These are phyloP conservation scores for Latrodectus elegans DNA, from an alignment of 2,888 invertebrate species.

Conservation along the genomic window DNA sequence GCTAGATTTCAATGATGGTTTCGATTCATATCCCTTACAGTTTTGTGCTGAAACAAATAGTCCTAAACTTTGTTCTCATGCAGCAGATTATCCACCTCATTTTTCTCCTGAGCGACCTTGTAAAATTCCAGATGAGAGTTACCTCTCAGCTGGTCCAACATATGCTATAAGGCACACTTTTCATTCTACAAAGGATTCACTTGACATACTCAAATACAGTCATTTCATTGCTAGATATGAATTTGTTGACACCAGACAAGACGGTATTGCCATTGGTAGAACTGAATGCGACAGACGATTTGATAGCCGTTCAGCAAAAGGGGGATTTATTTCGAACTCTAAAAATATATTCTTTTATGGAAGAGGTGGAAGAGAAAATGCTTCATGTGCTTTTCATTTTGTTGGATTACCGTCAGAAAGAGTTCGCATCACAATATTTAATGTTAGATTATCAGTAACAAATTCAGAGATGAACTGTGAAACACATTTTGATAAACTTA, in stretches of 20 bases:
- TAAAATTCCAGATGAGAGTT: slow-evolving; percentile 80
- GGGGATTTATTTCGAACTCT: slow-evolving; percentile 84
- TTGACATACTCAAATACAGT: slow-evolving; percentile 81
- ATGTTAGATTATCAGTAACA: slow-evolving; percentile 84
- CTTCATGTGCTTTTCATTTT: slow-evolving; percentile 79
- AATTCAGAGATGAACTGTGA: slow-evolving; percentile 22
- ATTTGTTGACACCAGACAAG: slow-evolving; percentile 81
- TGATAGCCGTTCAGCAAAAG: slow-evolving; percentile 70
- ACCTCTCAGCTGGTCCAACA: slow-evolving; percentile 85
- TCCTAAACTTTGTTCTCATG: slow-evolving; percentile 72
- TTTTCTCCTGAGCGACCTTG: slow-evolving; percentile 72
- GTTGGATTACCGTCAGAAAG: slow-evolving; percentile 65
- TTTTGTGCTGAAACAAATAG: slow-evolving; percentile 72
- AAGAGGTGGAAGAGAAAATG: slow-evolving; percentile 85
- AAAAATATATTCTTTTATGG: slow-evolving; percentile 88
- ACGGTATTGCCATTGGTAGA: slow-evolving; percentile 71
- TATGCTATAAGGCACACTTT: slow-evolving; percentile 84
- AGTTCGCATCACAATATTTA: slow-evolving; percentile 77
- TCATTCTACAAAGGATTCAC: slow-evolving; percentile 86
- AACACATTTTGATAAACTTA: slow-evolving; percentile 30
- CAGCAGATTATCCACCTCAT: slow-evolving; percentile 70
- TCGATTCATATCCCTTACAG: slow-evolving; percentile 80
- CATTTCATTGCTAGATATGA: slow-evolving; percentile 87
- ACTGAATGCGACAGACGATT: slow-evolving; percentile 68
- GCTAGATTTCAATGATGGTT: slow-evolving; percentile 72